A percentile compares a stretch with the other conserved stretches of the same genome.
Evolutionary conservation across 2,113 vertebrate species (phyloP).

Genomic region (Alectura lathami): DNA sequence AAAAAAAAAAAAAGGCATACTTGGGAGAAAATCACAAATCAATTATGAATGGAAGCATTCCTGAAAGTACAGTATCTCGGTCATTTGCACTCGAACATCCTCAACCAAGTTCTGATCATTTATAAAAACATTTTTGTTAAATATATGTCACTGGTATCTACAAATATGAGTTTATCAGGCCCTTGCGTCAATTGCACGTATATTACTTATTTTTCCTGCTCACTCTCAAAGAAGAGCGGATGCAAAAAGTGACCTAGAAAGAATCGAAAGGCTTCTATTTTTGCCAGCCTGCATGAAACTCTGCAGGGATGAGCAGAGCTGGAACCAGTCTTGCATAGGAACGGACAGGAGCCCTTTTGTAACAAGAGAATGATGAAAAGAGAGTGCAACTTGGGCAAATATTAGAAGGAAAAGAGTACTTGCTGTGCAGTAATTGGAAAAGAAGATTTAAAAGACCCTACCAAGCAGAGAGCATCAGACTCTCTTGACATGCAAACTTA

Average conservation of each 20-base stretch:
- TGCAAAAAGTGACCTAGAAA: not conserved
- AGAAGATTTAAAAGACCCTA: not conserved
- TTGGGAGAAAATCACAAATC: not conserved
- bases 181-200: not conserved
- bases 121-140: not conserved
- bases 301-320: not conserved
- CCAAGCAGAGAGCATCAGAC: not conserved
- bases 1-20: not conserved
- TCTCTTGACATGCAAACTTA: not conserved
- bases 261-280: not conserved
- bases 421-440: not conserved
- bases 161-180: not conserved
- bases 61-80: not conserved
- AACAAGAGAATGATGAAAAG: not conserved
- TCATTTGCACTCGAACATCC: not conserved
- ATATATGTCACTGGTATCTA: not conserved
- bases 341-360: not conserved
- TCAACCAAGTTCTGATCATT: accelerated
- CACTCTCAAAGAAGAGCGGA: not conserved
- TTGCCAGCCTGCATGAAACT: not conserved
- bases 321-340: not conserved
- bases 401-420: not conserved
- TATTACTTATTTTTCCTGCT: not conserved
- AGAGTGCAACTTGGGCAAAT: not conserved
- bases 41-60: not conserved